Evolutionary conservation across 2,113 vertebrate genomes (phyloP).

Genomic region (Xyliphius kryptos): DNA sequence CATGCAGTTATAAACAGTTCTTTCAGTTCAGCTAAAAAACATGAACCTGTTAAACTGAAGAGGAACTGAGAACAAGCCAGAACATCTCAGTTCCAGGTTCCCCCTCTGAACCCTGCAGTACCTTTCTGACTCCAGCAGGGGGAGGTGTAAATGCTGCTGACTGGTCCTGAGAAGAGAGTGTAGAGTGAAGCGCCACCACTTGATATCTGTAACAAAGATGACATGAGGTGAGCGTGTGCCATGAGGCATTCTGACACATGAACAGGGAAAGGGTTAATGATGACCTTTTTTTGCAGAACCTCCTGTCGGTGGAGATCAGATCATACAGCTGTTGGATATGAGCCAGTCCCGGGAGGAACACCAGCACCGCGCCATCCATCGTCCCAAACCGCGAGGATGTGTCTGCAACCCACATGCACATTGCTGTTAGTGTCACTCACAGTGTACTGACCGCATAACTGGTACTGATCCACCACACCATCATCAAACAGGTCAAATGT

Average conservation of each 20-base stretch:
- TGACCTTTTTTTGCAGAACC: constrained; percentile 81
- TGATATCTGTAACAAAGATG: constrained; percentile 64
- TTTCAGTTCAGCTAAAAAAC: no score
- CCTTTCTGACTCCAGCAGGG: constrained; percentile 86
- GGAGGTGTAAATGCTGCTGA: constrained; percentile 85
- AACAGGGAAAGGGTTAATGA: neutral
- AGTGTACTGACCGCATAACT: no score
- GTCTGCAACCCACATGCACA: constrained; percentile 57
- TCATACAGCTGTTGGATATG: constrained; percentile 93
- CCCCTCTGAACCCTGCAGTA: constrained; percentile 47
- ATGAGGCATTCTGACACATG: neutral
- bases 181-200: constrained; percentile 88
- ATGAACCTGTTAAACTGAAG: no score
- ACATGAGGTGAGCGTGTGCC: no score
- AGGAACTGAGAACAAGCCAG: no score
- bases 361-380: constrained; percentile 80
- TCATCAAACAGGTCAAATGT: no score
- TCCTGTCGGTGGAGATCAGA: constrained; percentile 79
- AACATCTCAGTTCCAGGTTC: no score
- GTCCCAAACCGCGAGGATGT: constrained; percentile 79
- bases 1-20: no score
- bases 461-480: no score
- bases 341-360: constrained; percentile 91
- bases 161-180: constrained; percentile 92
- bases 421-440: no score